Conservation (phyloP, 2,797 vertebrate species). For the Propithecus perrieri region DNA sequence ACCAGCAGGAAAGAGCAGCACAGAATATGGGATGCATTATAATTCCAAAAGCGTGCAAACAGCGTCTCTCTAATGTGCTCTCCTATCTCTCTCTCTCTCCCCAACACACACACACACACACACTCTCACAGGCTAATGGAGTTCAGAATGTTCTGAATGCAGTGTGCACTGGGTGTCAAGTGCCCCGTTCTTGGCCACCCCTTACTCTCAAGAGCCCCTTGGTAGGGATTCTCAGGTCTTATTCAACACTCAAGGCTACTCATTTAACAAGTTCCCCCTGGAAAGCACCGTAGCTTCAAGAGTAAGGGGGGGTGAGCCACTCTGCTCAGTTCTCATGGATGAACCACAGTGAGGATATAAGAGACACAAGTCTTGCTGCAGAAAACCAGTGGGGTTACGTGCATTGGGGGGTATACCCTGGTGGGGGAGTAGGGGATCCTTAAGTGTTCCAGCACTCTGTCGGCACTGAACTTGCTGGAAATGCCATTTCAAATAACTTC, state of each 20-base stretch:
- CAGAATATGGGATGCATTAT: fast-evolving
- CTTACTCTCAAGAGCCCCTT: background rate
- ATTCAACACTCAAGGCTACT: background rate
- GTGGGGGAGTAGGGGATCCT: background rate
- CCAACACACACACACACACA: background rate
- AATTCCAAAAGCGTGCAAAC: background rate
- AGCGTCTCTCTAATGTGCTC: background rate
- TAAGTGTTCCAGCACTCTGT: background rate
- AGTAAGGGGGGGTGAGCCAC: fast-evolving
- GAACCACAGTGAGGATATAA: too few relatives aligned
- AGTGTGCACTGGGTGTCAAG: background rate
- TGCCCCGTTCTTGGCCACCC: background rate
- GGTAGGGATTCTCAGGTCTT: background rate
- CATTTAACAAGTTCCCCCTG: background rate
- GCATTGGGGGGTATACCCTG: fast-evolving
- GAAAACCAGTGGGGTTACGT: background rate
- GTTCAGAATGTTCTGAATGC: background rate
- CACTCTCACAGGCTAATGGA: background rate
- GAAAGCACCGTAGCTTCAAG: background rate
- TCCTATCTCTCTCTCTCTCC: background rate
- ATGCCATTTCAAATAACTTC: conserved; percentile 4
- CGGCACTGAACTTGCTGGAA: conserved; percentile 16
- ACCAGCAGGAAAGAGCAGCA: background rate
- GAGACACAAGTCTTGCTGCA: background rate
- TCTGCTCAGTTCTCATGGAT: background rate